Evolutionary conservation across 2,888 invertebrate species (phyloP).

Genomic region (Brenthis hecate): DNA sequence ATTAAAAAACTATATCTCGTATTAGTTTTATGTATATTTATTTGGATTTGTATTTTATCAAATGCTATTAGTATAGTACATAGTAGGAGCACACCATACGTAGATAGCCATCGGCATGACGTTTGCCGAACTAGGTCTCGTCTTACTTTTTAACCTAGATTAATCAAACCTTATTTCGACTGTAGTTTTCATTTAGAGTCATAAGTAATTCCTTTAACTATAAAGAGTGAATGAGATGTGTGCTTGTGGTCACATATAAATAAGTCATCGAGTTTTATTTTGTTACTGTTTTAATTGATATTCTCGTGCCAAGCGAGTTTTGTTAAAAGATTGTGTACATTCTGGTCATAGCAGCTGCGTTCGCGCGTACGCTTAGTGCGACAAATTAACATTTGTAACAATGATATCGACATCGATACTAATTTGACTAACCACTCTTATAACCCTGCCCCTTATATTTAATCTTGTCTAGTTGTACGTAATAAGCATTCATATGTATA

Average conservation of each 20-base stretch:
- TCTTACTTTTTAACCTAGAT: slow-evolving; percentile 65
- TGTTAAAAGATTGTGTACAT: slow-evolving; percentile 71
- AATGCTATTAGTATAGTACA: slow-evolving; percentile 59
- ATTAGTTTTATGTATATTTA: slow-evolving; percentile 59
- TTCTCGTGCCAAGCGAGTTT: slow-evolving; percentile 63
- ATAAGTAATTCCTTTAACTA: slow-evolving; percentile 65
- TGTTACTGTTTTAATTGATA: slow-evolving; percentile 54
- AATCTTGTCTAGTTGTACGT: slow-evolving; percentile 28
- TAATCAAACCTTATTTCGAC: slow-evolving; percentile 63
- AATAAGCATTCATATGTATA: slow-evolving; percentile 32
- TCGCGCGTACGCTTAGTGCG: slow-evolving; percentile 59
- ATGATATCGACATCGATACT: slow-evolving; percentile 41
- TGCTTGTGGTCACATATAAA: slow-evolving; percentile 71
- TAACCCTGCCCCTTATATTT: slow-evolving; percentile 35
- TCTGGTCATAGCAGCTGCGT: slow-evolving; percentile 76
- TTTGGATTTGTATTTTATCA: slow-evolving; percentile 57
- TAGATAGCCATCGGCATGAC: slow-evolving; percentile 62
- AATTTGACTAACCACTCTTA: slow-evolving; percentile 29
- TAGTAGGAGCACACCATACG: slow-evolving; percentile 60
- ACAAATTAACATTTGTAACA: slow-evolving; percentile 57
- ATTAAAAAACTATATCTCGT: slow-evolving; percentile 67
- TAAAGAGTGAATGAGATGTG: slow-evolving; percentile 68
- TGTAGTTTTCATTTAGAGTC: slow-evolving; percentile 66
- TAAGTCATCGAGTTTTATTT: slow-evolving; percentile 66
- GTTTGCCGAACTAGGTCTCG: slow-evolving; percentile 60